Evolutionary conservation across 2,113 vertebrate species (phyloP), one percentile per base, ranked within the genome.

Genomic region (Pandion haliaetus): DNA sequence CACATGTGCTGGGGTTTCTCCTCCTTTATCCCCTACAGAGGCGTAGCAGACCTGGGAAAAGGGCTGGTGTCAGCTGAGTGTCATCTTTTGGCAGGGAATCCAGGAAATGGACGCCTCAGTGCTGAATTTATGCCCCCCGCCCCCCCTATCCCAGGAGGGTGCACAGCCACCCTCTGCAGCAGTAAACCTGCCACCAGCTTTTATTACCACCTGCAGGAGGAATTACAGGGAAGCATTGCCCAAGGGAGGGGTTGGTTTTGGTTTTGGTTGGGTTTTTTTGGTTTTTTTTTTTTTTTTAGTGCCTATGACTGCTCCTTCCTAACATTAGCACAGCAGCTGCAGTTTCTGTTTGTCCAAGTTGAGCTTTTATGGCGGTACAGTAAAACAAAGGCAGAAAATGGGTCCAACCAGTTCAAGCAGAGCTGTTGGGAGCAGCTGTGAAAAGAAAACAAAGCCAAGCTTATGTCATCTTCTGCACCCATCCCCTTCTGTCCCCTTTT

Each of bases 1-100:
- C 50, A n/a, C 28, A 0, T 3, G 2, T 59, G 32, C 77, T 0
- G 1, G 42, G 29, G 4, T 14, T 88, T 88, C 50, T 50, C n/a
- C n/a, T 82, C 29, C 71, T 0, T 0, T 70, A 34, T 73, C 9
- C 44, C 31, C 32, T 42, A 0, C 0, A 0, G 83, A 70, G 38
- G 18, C 1, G 3, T 21, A 21, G 5, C 54, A 62, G 69, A 65
- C 28, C 76, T 62, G 54, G 50, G 65, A 82, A 50, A 36, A 70
- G 76, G 63, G 44, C n/a, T 90, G 54, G 42, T 66, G 57, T 86
- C 76, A 84, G 80, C 74, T 0, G 0, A 23, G 40, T 67, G 82
- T 93, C 76, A 32, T 40, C 63, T 92, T 63, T 54, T 31, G 18
- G 34, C 77, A 57, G 57, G 40, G 73, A 82, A 86, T 73, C 85